A percentile compares a stretch with the other conserved stretches of the same genome.
phyloP scores from a whole-genome alignment of 1,140 invertebrate genomes.

The Pseudomyrmex flavicornis region DNA sequence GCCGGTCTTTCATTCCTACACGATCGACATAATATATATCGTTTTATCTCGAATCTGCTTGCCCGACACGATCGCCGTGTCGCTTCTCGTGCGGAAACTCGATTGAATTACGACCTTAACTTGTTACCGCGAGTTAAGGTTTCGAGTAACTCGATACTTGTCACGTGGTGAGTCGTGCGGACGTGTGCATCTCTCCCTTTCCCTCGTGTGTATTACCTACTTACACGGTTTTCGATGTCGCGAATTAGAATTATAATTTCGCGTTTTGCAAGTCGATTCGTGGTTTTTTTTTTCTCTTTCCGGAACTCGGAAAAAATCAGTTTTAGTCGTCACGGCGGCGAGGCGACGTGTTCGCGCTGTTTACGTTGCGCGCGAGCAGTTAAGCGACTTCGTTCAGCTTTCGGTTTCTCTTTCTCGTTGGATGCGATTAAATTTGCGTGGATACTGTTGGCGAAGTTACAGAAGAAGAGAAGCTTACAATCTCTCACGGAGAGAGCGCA shows the following conservation, averaged over 20 bases:
- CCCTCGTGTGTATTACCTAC: not conserved
- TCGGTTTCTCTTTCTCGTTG: constrained; percentile 5
- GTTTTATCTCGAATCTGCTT: constrained; percentile 48
- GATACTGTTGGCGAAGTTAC: constrained; percentile 40
- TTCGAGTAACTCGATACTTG: constrained; percentile 52
- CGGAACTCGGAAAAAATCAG: not conserved
- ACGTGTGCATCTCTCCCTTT: not conserved
- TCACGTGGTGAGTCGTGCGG: constrained; percentile 19
- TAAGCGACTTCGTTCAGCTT: too few species aligned
- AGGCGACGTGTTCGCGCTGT: not conserved
- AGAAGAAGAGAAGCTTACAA: constrained; percentile 26
- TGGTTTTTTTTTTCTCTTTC: not conserved
- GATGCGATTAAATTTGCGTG: constrained; percentile 55
- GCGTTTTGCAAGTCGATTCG: not conserved
- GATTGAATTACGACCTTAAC: constrained; percentile 54
- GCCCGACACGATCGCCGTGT: constrained; percentile 48
- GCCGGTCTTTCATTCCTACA: not conserved
- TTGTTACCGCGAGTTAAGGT: constrained; percentile 57
- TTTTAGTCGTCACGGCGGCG: not conserved
- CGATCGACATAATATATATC: constrained; percentile 47
- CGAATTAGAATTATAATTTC: constrained; percentile 44
- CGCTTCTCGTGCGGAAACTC: constrained; percentile 46
- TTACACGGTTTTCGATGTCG: not conserved
- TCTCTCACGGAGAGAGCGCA: constrained; percentile 10
- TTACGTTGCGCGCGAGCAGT: too few species aligned